Percentiles rank a stretch among this genome's conserved stretches.
phyloP scores from a whole-genome alignment of 30 jellyfish, hydroid and myxozoan genomes.

The Hydra vulgaris region DNA sequence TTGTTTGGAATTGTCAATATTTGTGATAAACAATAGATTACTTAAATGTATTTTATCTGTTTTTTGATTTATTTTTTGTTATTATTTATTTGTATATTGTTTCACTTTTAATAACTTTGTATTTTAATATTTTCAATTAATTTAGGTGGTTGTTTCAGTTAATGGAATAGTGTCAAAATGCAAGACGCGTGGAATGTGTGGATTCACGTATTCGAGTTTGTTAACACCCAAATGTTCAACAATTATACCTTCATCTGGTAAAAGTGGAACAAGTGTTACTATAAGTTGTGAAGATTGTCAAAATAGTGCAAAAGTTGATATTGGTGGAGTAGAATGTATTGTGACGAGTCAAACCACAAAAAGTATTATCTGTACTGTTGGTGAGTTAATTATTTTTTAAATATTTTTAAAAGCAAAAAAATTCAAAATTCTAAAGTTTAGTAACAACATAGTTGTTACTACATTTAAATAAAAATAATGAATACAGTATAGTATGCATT shows the following conservation, averaged over 20 bases:
- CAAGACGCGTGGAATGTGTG: conserved; percentile 31
- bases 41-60: too few species aligned
- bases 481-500: too few species aligned
- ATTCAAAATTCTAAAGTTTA: too few species aligned
- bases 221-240: conserved; percentile 52
- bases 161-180: conserved; percentile 66
- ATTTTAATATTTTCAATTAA: too few species aligned
- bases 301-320: conserved; percentile 31
- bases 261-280: conserved; percentile 47
- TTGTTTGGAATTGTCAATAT: too few species aligned
- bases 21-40: too few species aligned
- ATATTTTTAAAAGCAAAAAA: too few species aligned
- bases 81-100: too few species aligned
- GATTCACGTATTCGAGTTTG: conserved; percentile 32
- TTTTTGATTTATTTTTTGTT: too few species aligned
- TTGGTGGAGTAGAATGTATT: conserved; percentile 50
- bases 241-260: conserved; percentile 48
- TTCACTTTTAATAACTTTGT: too few species aligned
- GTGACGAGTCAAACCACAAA: conserved; percentile 31
- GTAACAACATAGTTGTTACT: too few species aligned
- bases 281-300: conserved; percentile 56
- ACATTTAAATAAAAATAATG: too few species aligned
- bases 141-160: conserved; percentile 72
- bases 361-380: conserved; percentile 51
- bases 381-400: conserved; percentile 25